Base-by-base conservation (phyloP, 2,888 invertebrate species). In the Tubulanus polymorphus region DNA sequence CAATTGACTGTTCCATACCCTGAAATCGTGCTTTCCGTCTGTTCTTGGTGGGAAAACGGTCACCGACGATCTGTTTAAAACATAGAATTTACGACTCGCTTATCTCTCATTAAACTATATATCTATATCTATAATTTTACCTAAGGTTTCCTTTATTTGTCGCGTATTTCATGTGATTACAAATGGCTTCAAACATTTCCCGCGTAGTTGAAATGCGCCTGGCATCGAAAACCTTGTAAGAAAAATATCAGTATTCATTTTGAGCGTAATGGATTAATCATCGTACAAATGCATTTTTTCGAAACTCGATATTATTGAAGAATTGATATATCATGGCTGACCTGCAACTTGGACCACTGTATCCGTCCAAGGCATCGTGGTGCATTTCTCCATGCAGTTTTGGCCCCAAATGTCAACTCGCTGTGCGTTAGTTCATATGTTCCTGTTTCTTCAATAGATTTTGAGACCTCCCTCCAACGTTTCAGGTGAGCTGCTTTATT, bases 261-360 rank as follows among this genome's bases (percentile, higher is more conserved):
- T n/a, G n/a, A n/a, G n/a, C n/a, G n/a, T n/a, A n/a, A n/a, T n/a
- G n/a, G n/a, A n/a, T n/a, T n/a, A n/a, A n/a, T n/a, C n/a, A n/a
- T n/a, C n/a, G n/a, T n/a, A n/a, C n/a, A n/a, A n/a, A n/a, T n/a
- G n/a, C n/a, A n/a, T n/a, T n/a, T n/a, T n/a, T n/a, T n/a, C n/a
- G n/a, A n/a, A n/a, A n/a, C n/a, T n/a, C n/a, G n/a, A n/a, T n/a
- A n/a, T n/a, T n/a, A n/a, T n/a, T n/a, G n/a, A n/a, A n/a, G n/a
- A n/a, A n/a, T n/a, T n/a, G n/a, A n/a, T n/a, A n/a, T n/a, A n/a
- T n/a, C n/a, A n/a, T n/a, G n/a, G n/a, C n/a, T n/a, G n/a, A 93
- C 94, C 87, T 94, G 93, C 64, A 95, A 77, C 79, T 94, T 94
- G 0, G 93, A 92, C 95, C 95, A 96, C 76, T 95, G 95, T 77